Base-by-base conservation (phyloP, 2,797 vertebrate genomes). In the Hippoglossus hippoglossus region DNA sequence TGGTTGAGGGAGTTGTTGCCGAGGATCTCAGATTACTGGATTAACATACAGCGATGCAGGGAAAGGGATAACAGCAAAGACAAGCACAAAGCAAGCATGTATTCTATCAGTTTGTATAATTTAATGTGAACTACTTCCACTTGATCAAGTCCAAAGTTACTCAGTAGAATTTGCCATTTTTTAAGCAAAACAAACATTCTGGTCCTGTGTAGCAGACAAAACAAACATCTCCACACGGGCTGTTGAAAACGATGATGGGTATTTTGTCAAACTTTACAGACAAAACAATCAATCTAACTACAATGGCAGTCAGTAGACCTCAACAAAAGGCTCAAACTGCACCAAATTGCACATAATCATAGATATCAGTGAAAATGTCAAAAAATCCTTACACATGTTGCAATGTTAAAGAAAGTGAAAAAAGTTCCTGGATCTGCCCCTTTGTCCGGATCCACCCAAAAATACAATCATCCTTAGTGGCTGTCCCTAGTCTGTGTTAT, bases 11-110 rank as follows among this genome's bases (percentile, higher is more conserved):
- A 87, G 85, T 41, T 34, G 67, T 61, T 67, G 63, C 68, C 86
- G 81, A 72, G 77, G 81, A 58, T 88, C 88, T 91, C 88, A 81
- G 75, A 91, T 93, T 91, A 90, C 86, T 82, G 82, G 86, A 90
- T 91, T 91, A 85, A 75, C 83, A 89, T 76, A 80, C 54, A 85
- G 61, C 71, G 65, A 82, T 0, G n/a, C 62, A 75, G 71, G 50
- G 69, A 75, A 62, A 66, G 22, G 55, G 70, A 76, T 63, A 68
- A 39, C 61, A 47, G 61, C 71, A 72, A 41, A n/a, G 61, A 76
- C 47, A 51, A 36, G 44, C 8, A 86, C 75, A 89, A 80, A 79
- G 69, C 65, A 85, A 72, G 63, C n/a, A 13, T 62, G 80, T 84
- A 79, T 81, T 72, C 61, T 41, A 55, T 15, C 22, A 16, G 5